Percentiles rank a stretch among this genome's conserved stretches.
phyloP scores from a whole-genome alignment of 2,888 invertebrate genomes.

The Leistus spinibarbis region DNA sequence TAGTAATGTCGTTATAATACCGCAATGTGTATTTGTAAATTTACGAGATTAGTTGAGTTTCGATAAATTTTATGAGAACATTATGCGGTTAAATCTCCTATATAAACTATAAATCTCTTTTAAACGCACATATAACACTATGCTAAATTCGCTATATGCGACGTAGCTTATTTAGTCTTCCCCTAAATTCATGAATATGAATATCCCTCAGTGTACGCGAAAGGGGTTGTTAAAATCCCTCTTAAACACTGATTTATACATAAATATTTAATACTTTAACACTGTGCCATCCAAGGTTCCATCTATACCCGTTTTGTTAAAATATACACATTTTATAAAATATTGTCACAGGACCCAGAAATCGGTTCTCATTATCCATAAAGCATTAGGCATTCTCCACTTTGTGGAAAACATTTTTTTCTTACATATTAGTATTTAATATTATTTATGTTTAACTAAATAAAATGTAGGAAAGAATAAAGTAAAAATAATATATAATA shows the following conservation, averaged over 20 bases:
- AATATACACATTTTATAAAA: too few species aligned
- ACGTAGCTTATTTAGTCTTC: slow-evolving; percentile 22
- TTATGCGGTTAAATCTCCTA: not conserved
- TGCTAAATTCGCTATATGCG: slow-evolving; percentile 9
- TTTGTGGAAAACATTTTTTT: too few species aligned
- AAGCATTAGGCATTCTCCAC: too few species aligned
- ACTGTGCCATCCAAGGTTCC: not conserved
- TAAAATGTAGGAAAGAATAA: too few species aligned
- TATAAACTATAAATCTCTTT: not conserved
- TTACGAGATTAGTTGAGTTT: not conserved
- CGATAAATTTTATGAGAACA: not conserved
- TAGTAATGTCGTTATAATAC: not conserved
- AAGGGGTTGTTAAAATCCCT: not conserved
- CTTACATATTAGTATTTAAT: too few species aligned
- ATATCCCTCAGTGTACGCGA: not conserved
- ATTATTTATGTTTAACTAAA: too few species aligned
- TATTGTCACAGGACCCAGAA: too few species aligned
- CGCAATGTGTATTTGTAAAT: not conserved
- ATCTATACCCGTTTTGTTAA: too few species aligned
- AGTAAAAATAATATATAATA: too few species aligned
- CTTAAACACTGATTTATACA: not conserved
- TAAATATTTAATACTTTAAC: not conserved
- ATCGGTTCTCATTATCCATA: too few species aligned
- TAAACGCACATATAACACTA: not conserved
- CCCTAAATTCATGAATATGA: slow-evolving; percentile 28